phyloP scores from a whole-genome alignment of 2,888 invertebrate genomes.

The Agrotis ipsilon region DNA sequence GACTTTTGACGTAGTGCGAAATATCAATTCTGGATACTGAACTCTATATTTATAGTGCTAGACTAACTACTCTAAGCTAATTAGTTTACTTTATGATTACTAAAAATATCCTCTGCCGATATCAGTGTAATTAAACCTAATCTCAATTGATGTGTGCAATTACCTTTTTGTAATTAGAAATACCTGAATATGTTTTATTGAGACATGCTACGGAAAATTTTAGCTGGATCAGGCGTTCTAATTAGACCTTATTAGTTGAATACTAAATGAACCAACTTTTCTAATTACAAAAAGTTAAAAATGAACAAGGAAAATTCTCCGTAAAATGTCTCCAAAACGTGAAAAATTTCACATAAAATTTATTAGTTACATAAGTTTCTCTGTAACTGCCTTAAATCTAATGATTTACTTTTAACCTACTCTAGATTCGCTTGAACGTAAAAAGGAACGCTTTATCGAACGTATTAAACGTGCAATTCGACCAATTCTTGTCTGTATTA shows the following conservation, averaged over 20 bases:
- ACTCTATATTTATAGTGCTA: conserved; percentile 39
- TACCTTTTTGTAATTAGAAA: conserved; percentile 27
- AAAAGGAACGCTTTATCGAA: conserved; percentile 81
- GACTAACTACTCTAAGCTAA: conserved; percentile 25
- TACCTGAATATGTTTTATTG: conserved; percentile 20
- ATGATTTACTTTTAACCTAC: conserved; percentile 56
- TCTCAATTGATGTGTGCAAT: conserved; percentile 36
- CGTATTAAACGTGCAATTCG: conserved; percentile 78
- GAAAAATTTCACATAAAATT: conserved; percentile 13
- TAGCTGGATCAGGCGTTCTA: conserved; percentile 4
- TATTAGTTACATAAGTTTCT: conserved; percentile 46
- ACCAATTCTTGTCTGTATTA: conserved; percentile 82
- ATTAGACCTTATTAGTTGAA: not conserved
- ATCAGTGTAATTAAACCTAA: conserved; percentile 27
- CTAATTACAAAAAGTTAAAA: not conserved
- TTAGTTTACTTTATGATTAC: conserved; percentile 30
- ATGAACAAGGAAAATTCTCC: conserved; percentile 6
- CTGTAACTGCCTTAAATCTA: conserved; percentile 60
- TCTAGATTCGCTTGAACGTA: conserved; percentile 68
- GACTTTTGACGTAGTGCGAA: conserved; percentile 31
- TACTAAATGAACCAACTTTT: not conserved
- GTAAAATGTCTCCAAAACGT: conserved; percentile 11
- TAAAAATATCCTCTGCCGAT: conserved; percentile 16
- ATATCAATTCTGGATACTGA: conserved; percentile 26
- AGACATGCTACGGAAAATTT: conserved; percentile 17